Percentiles rank a stretch among this genome's conserved stretches.
These are phyloP conservation scores for Xiphydria camelus DNA, from an alignment of 2,888 invertebrate genomes.

Conservation along the genomic window DNA sequence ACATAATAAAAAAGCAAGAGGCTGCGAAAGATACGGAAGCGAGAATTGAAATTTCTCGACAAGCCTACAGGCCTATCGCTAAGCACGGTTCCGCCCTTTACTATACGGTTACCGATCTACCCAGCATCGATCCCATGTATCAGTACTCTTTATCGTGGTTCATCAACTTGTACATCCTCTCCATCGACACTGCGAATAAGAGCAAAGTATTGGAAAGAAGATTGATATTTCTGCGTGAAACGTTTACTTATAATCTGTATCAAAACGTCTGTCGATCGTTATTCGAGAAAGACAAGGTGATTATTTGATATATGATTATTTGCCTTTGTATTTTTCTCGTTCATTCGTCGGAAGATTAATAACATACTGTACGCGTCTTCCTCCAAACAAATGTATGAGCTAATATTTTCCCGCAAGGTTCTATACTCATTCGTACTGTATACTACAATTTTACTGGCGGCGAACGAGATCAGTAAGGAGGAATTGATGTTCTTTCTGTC, in stretches of 20 bases:
- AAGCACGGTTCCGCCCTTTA: slow-evolving; percentile 79
- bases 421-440: slow-evolving; percentile 74
- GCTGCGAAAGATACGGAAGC: slow-evolving; percentile 76
- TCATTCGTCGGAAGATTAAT: background rate
- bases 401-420: no score
- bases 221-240: slow-evolving; percentile 71
- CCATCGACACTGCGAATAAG: slow-evolving; percentile 75
- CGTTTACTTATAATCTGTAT: slow-evolving; percentile 80
- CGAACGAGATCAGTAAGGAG: slow-evolving; percentile 64
- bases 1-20: slow-evolving; percentile 81
- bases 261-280: slow-evolving; percentile 82
- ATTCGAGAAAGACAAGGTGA: slow-evolving; percentile 82
- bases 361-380: no score
- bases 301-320: slow-evolving; percentile 66
- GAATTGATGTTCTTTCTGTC: slow-evolving; percentile 75
- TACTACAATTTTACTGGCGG: slow-evolving; percentile 68
- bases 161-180: slow-evolving; percentile 76
- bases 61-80: slow-evolving; percentile 76
- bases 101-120: slow-evolving; percentile 81
- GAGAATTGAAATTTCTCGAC: slow-evolving; percentile 75
- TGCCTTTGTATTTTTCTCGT: background rate
- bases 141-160: slow-evolving; percentile 88
- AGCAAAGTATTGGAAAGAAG: slow-evolving; percentile 73
- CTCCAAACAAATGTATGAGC: no score
- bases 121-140: slow-evolving; percentile 87